These are phyloP conservation scores for Drosophila oshimai DNA, from an alignment of 1,140 invertebrate species.

Conservation along the genomic window DNA sequence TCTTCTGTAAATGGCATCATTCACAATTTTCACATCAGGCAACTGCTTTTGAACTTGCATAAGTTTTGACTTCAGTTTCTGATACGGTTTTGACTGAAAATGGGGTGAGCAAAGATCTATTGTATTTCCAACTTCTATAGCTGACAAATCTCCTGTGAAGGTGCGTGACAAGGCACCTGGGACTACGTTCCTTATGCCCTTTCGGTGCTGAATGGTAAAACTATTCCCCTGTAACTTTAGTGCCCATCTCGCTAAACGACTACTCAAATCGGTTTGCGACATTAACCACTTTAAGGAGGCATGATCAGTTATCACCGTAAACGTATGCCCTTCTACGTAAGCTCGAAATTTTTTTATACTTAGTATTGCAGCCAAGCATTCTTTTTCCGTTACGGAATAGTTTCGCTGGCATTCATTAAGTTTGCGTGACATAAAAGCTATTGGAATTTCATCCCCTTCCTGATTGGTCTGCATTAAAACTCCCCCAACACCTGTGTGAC, in stretches of 20 bases:
- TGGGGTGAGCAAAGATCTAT: not conserved
- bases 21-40: not conserved
- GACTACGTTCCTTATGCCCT: not conserved
- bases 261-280: not conserved
- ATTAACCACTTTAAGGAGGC: not conserved
- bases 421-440: not conserved
- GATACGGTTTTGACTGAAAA: not conserved
- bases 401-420: not conserved
- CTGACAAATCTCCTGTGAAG: not conserved
- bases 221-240: not conserved
- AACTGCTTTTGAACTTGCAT: not conserved
- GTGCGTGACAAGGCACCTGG: not conserved
- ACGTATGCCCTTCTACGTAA: constrained; percentile 1
- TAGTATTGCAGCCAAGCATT: not conserved
- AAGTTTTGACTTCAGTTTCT: not conserved
- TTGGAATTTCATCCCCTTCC: not conserved
- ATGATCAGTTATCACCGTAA: not conserved
- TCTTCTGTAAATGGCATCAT: not conserved
- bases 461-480: not conserved
- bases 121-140: not conserved
- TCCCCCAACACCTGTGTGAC: not conserved
- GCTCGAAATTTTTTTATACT: constrained; percentile 4
- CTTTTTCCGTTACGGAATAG: constrained; percentile 7
- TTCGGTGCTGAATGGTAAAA: not conserved
- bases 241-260: not conserved